Percentiles rank a stretch among this genome's conserved stretches.
These are phyloP conservation scores for Hipparchia sbordonii DNA, from an alignment of 2,888 invertebrate genomes.

Conservation along the genomic window DNA sequence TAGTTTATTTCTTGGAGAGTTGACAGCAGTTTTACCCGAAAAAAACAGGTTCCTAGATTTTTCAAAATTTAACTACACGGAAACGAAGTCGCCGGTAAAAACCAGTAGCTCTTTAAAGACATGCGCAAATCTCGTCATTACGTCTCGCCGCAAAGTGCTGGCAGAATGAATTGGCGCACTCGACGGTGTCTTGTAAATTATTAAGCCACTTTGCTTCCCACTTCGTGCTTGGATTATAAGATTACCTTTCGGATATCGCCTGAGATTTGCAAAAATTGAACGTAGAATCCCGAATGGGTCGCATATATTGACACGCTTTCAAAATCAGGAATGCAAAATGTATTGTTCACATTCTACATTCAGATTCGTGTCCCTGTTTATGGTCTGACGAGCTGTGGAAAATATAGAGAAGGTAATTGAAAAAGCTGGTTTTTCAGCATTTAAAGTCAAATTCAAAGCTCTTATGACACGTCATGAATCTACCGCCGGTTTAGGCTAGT, in stretches of 20 bases:
- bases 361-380: no score
- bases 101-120: not conserved
- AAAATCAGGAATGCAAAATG: not conserved
- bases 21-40: no score
- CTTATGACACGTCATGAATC: no score
- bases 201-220: conserved; percentile 35
- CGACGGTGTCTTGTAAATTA: conserved; percentile 33
- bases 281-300: conserved; percentile 12
- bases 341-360: not conserved
- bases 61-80: no score
- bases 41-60: no score
- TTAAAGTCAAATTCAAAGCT: no score
- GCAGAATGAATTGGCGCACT: conserved; percentile 33
- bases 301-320: conserved; percentile 1
- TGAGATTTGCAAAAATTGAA: conserved; percentile 24
- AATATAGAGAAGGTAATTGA: no score
- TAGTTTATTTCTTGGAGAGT: no score
- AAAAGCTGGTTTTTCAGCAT: no score
- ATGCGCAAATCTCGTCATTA: not conserved
- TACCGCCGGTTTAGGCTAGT: no score
- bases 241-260: conserved; percentile 29
- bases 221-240: conserved; percentile 32
- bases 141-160: conserved; percentile 29
- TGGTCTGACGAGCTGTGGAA: no score
- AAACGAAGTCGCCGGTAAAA: no score